phyloP scores from a whole-genome alignment of 2,113 vertebrate genomes.

The Sciurus niger region DNA sequence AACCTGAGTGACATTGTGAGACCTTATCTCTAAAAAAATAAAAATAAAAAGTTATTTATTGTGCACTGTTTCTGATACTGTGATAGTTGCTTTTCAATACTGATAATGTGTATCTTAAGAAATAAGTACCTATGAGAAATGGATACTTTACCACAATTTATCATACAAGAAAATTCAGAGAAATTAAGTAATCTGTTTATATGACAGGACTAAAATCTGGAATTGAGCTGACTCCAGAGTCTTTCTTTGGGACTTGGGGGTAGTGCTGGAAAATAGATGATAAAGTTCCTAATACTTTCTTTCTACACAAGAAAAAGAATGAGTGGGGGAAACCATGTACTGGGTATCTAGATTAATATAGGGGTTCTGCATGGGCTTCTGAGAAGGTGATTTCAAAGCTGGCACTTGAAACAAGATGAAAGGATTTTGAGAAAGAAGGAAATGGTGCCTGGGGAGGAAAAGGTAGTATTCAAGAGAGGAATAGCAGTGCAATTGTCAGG shows the following conservation, averaged over 20 bases:
- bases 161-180: slow-evolving; percentile 22
- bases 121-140: background rate
- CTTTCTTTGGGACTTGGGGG: background rate
- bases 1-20: too few species aligned
- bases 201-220: background rate
- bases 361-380: background rate
- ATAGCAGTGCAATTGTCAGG: background rate
- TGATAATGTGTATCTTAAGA: background rate
- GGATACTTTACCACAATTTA: background rate
- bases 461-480: background rate
- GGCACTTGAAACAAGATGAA: background rate
- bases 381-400: background rate
- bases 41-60: background rate
- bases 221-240: background rate
- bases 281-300: background rate
- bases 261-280: background rate
- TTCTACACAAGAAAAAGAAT: background rate
- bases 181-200: background rate
- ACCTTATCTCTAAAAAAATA: too few species aligned
- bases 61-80: background rate
- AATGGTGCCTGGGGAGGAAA: background rate
- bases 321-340: background rate
- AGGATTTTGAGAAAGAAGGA: background rate
- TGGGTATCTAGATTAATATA: background rate
- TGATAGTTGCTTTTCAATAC: background rate